Evolutionary conservation across 2,797 vertebrate species (phyloP).

Genomic region (Tenualosa ilisha): DNA sequence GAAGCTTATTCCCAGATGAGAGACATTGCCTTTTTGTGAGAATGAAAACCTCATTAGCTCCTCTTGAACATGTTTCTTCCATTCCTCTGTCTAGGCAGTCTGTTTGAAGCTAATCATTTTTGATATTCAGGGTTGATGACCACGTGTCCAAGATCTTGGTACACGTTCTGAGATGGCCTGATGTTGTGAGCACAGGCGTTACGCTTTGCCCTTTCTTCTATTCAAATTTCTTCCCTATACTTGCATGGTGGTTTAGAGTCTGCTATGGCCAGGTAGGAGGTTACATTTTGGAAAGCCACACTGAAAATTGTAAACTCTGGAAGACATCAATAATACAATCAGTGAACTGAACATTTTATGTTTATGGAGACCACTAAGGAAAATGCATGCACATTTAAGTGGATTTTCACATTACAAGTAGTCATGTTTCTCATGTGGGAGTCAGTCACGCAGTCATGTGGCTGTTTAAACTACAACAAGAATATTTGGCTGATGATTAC

Average conservation of each 20-base stretch:
- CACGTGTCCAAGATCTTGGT: constrained; percentile 23
- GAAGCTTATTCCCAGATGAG: constrained; percentile 42
- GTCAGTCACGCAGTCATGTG: not conserved
- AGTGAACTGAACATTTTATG: not conserved
- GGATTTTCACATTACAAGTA: not conserved
- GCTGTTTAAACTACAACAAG: not conserved
- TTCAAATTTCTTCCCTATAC: not conserved
- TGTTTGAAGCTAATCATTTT: constrained; percentile 17
- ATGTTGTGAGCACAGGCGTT: not conserved
- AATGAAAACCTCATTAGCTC: constrained; percentile 45
- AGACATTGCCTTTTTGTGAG: constrained; percentile 40
- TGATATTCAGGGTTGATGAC: constrained; percentile 19
- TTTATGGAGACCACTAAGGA: not conserved
- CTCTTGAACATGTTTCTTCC: constrained; percentile 1
- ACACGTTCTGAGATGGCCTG: constrained; percentile 25
- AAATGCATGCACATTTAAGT: not conserved
- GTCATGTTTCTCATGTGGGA: too few relatives aligned
- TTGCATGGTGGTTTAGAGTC: constrained; percentile 18
- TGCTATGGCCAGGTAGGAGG: constrained; percentile 27
- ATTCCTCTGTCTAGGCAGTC: constrained; percentile 24
- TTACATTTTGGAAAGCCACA: constrained; percentile 3
- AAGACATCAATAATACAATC: not conserved
- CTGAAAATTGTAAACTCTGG: not conserved
- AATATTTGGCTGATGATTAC: not conserved
- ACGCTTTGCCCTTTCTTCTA: not conserved